Conservation (phyloP, 2,888 invertebrate species). For the Noctua janthina region DNA sequence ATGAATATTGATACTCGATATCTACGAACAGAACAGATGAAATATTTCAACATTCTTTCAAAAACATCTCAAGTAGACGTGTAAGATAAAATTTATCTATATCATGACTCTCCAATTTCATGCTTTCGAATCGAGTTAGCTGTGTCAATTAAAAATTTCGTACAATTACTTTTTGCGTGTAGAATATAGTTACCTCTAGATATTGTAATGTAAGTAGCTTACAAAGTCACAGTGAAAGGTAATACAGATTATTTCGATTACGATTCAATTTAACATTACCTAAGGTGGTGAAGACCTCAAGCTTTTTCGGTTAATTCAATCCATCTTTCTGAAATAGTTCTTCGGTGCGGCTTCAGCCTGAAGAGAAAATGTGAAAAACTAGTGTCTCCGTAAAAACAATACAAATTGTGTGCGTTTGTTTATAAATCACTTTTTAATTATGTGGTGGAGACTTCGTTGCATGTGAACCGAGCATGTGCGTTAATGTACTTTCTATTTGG, state of each 20-base stretch:
- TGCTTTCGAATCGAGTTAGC: conserved; percentile 76
- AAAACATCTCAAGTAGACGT: conserved; percentile 49
- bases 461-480: conserved; percentile 71
- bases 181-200: conserved; percentile 61
- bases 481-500: conserved; percentile 76
- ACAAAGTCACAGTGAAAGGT: conserved; percentile 65
- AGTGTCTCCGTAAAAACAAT: conserved; percentile 56
- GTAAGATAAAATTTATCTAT: conserved; percentile 66
- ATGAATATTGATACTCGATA: conserved; percentile 38
- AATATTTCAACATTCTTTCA: conserved; percentile 37
- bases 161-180: conserved; percentile 81
- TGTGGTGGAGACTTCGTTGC: conserved; percentile 65
- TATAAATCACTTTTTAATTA: conserved; percentile 69
- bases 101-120: conserved; percentile 74
- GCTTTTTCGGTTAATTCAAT: conserved; percentile 10
- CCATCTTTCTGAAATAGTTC: background rate
- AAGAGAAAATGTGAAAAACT: conserved; percentile 54
- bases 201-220: conserved; percentile 63
- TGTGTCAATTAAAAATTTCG: conserved; percentile 73
- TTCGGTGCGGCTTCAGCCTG: background rate
- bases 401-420: conserved; percentile 51
- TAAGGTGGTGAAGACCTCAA: background rate
- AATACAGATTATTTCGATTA: conserved; percentile 57
- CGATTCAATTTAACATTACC: conserved; percentile 36
- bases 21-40: conserved; percentile 6